Evolutionary conservation across 2,113 vertebrate species (phyloP).

Genomic region (Pitta sordida): DNA sequence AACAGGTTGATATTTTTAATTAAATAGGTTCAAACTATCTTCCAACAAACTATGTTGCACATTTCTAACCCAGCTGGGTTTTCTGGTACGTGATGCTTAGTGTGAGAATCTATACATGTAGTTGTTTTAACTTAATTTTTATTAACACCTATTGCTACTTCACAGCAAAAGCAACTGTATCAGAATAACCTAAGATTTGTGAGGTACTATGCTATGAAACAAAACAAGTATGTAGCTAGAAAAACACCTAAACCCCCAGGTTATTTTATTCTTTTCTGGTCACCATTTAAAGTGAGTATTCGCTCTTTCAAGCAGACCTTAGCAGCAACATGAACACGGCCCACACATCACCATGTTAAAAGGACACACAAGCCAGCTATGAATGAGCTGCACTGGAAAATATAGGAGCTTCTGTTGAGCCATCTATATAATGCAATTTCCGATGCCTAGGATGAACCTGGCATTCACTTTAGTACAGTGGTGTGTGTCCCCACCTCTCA

Average conservation of each 20-base stretch:
- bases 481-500: too few relatives aligned
- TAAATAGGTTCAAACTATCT: background rate
- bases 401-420: background rate
- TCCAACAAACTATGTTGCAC: background rate
- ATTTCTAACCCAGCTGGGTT: background rate
- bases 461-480: too few relatives aligned
- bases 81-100: background rate
- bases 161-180: background rate
- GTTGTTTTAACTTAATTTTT: background rate
- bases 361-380: background rate
- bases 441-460: background rate
- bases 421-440: background rate
- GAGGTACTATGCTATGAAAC: background rate
- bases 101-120: background rate
- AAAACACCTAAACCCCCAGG: background rate
- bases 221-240: background rate
- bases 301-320: background rate
- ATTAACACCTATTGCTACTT: background rate
- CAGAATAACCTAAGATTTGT: background rate
- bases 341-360: fast-evolving
- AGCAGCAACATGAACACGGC: background rate
- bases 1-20: background rate
- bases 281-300: background rate
- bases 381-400: background rate
- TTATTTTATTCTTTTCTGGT: background rate